A percentile compares a stretch with the other conserved stretches of the same genome.
Conservation (phyloP, 2,797 vertebrate species). For the Labroides dimidiatus region DNA sequence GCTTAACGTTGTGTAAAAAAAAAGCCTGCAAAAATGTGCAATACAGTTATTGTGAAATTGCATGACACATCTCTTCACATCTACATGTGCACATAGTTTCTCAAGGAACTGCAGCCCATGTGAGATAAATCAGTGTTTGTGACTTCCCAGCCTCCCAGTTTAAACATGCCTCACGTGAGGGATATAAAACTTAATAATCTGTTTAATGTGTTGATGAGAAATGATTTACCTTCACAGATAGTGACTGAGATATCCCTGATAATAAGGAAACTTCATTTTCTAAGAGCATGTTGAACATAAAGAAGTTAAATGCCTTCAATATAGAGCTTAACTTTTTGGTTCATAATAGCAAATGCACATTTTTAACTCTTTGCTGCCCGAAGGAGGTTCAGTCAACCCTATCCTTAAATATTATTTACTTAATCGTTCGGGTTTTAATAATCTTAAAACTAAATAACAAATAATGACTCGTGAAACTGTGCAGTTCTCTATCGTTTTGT, state of each 20-base stretch:
- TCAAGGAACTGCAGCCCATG: conserved; percentile 15
- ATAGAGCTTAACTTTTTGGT: too few relatives aligned
- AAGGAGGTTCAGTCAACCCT: too few relatives aligned
- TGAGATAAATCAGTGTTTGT: not conserved
- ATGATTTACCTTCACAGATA: conserved; percentile 25
- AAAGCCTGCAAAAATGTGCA: too few relatives aligned
- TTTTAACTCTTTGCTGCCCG: too few relatives aligned
- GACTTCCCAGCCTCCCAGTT: not conserved
- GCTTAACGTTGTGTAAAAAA: not conserved
- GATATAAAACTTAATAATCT: conserved; percentile 20
- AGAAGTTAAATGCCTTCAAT: not conserved
- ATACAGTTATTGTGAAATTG: not conserved
- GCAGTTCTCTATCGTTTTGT: too few relatives aligned
- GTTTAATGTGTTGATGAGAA: conserved; percentile 21
- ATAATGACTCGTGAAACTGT: too few relatives aligned
- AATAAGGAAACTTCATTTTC: not conserved
- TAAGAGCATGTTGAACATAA: not conserved
- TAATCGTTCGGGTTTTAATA: too few relatives aligned
- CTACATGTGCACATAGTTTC: not conserved
- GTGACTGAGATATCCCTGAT: not conserved
- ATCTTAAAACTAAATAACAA: too few relatives aligned
- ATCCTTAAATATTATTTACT: too few relatives aligned
- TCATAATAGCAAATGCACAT: too few relatives aligned
- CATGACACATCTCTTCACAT: too few relatives aligned
- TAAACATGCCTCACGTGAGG: conserved; percentile 16